Percentiles rank a stretch among this genome's conserved stretches.
phyloP scores from a whole-genome alignment of 2,888 invertebrate species.

The Nephrocerus scutellatus region DNA sequence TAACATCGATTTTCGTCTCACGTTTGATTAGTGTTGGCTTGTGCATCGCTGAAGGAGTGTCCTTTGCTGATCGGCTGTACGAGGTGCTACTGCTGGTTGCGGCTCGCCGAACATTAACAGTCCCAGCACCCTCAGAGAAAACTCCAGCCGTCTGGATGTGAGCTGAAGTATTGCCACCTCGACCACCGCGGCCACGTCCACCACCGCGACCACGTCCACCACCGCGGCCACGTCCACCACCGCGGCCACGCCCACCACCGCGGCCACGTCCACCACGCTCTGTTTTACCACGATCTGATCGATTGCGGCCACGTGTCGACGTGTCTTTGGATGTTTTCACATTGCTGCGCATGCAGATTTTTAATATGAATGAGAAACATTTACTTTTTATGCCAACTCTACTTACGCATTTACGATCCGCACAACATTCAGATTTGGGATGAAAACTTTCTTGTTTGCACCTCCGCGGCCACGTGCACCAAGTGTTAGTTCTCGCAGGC shows the following conservation, averaged over 20 bases:
- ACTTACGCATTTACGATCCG: slow-evolving; percentile 53
- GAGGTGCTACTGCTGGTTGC: slow-evolving; percentile 25
- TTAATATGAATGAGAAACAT: not conserved
- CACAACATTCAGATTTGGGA: slow-evolving; percentile 56
- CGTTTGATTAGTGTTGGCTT: slow-evolving; percentile 33
- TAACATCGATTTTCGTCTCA: slow-evolving; percentile 36
- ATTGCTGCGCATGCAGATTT: slow-evolving; percentile 31
- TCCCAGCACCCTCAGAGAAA: slow-evolving; percentile 46
- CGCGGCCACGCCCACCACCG: slow-evolving; percentile 29
- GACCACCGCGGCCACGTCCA: slow-evolving; percentile 27
- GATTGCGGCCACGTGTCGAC: slow-evolving; percentile 27
- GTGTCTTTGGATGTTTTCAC: slow-evolving; percentile 46
- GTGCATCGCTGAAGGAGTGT: slow-evolving; percentile 30
- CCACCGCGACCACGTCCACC: slow-evolving; percentile 24
- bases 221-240: slow-evolving; percentile 23
- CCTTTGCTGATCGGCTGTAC: slow-evolving; percentile 32
- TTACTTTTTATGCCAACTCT: not conserved
- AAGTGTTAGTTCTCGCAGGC: slow-evolving; percentile 52
- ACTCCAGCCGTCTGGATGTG: slow-evolving; percentile 44
- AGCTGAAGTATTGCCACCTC: slow-evolving; percentile 30
- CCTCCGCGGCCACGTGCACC: slow-evolving; percentile 47
- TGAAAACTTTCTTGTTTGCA: slow-evolving; percentile 53
- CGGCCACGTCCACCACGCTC: slow-evolving; percentile 24
- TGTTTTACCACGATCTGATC: slow-evolving; percentile 20
- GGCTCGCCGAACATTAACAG: slow-evolving; percentile 30